Percentiles rank a stretch among this genome's conserved stretches.
These are phyloP conservation scores for Caracal caracal DNA, from an alignment of 2,113 vertebrate genomes.

Conservation along the genomic window DNA sequence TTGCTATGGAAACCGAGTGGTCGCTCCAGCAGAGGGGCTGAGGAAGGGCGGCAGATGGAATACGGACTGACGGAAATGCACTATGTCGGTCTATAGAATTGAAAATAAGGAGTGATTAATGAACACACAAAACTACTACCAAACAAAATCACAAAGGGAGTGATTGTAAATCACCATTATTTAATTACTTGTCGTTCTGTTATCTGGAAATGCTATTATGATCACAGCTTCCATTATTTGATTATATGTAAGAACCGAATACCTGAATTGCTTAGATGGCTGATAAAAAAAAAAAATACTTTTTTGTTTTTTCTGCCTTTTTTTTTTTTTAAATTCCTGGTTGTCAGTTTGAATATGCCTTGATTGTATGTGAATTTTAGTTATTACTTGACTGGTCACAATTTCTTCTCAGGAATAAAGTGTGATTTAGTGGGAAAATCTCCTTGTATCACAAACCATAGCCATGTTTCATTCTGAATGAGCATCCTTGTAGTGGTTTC, in stretches of 20 bases:
- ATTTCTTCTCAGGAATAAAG: slow-evolving; percentile 54
- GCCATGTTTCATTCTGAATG: slow-evolving; percentile 19
- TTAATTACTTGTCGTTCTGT: not conserved
- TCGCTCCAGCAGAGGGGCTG: slow-evolving; percentile 16
- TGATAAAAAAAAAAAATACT: not conserved
- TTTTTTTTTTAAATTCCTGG: not conserved
- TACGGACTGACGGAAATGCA: not conserved
- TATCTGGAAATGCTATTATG: not conserved
- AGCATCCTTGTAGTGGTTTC: not conserved
- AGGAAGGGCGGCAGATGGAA: not conserved
- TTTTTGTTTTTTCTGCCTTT: not conserved
- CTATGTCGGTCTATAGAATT: not conserved
- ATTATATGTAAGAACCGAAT: not conserved
- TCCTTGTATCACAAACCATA: not conserved
- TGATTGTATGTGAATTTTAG: slow-evolving; percentile 44
- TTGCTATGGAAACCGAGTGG: slow-evolving; percentile 70
- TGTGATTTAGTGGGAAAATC: slow-evolving; percentile 35
- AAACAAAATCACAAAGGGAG: not conserved
- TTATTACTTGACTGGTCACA: slow-evolving; percentile 14
- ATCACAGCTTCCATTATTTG: not conserved
- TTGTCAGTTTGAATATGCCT: not conserved
- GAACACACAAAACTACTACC: not conserved
- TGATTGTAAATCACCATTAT: not conserved
- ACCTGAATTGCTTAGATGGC: not conserved
- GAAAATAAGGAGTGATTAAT: not conserved